Percentiles rank a stretch among this genome's conserved stretches.
Evolutionary conservation across 37 sponge, comb jelly and placozoan species (phyloP).

Genomic region (Cliona cf. orientalis): DNA sequence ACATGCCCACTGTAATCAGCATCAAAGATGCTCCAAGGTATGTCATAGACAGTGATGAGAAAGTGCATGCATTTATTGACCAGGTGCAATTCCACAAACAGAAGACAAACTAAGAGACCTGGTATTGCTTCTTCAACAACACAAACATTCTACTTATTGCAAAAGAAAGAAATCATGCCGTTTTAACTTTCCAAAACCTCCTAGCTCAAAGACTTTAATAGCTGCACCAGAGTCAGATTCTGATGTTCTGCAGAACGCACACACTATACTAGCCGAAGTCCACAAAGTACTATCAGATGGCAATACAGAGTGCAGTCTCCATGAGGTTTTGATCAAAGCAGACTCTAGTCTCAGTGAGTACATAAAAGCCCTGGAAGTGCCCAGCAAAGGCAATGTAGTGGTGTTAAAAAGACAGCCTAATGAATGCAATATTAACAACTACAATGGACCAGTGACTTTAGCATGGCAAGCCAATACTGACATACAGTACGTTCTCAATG

Average conservation of each 20-base stretch:
- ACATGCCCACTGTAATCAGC: no score
- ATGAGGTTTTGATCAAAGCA: not conserved
- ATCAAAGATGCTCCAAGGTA: no score
- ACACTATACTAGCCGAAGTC: not conserved
- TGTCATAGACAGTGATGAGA: no score
- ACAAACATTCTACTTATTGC: slow-evolving; percentile 27
- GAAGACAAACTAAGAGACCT: slow-evolving; percentile 27
- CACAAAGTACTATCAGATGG: not conserved
- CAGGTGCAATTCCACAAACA: slow-evolving; percentile 19
- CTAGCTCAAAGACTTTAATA: not conserved
- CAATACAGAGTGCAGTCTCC: not conserved
- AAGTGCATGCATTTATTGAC: slow-evolving; percentile 40
- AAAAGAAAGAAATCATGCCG: slow-evolving; percentile 13
- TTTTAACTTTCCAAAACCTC: slow-evolving; percentile 36
- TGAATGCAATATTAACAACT: slow-evolving; percentile 16
- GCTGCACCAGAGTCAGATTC: not conserved
- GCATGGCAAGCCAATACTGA: slow-evolving; percentile 58
- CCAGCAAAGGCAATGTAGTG: not conserved
- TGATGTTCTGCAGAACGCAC: not conserved
- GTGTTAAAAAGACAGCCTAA: not conserved
- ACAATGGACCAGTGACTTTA: slow-evolving; percentile 19
- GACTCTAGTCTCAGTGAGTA: not conserved
- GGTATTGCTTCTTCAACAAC: slow-evolving; percentile 1
- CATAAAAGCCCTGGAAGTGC: not conserved
- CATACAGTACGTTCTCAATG: slow-evolving; percentile 31